Conservation (phyloP, 2,888 invertebrate species). For the Dorcus parallelipipedus region DNA sequence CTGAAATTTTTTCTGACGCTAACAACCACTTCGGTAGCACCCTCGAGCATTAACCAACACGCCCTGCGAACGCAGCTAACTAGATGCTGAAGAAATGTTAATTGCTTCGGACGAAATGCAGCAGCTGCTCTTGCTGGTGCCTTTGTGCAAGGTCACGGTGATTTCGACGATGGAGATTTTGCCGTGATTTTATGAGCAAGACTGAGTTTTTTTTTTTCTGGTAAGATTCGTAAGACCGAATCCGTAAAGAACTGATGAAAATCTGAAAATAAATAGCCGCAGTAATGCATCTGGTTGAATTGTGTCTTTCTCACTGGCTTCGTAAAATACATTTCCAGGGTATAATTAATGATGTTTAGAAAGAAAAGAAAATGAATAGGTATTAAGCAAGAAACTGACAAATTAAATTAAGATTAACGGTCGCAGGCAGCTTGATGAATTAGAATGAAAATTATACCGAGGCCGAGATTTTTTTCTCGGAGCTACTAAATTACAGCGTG, state of each 20-base stretch:
- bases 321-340: background rate
- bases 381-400: constrained; percentile 24
- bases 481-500: background rate
- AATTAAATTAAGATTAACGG: constrained; percentile 27
- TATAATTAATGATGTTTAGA: constrained; percentile 10
- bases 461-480: background rate
- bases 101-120: constrained; percentile 15
- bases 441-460: constrained; percentile 1
- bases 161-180: background rate
- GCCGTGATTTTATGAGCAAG: too few species aligned
- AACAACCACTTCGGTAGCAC: constrained; percentile 29
- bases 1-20: constrained; percentile 14
- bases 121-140: constrained; percentile 22
- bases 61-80: constrained; percentile 19
- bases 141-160: constrained; percentile 13
- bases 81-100: constrained; percentile 16
- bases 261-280: too few species aligned
- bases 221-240: too few species aligned
- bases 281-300: too few species aligned
- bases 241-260: too few species aligned
- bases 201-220: too few species aligned
- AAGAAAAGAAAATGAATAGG: constrained; percentile 11
- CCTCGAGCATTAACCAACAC: constrained; percentile 27
- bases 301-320: too few species aligned
- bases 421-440: constrained; percentile 8